A percentile compares a stretch with the other conserved stretches of the same genome.
phyloP scores from a whole-genome alignment of 2,797 vertebrate genomes.

The Menidia menidia region DNA sequence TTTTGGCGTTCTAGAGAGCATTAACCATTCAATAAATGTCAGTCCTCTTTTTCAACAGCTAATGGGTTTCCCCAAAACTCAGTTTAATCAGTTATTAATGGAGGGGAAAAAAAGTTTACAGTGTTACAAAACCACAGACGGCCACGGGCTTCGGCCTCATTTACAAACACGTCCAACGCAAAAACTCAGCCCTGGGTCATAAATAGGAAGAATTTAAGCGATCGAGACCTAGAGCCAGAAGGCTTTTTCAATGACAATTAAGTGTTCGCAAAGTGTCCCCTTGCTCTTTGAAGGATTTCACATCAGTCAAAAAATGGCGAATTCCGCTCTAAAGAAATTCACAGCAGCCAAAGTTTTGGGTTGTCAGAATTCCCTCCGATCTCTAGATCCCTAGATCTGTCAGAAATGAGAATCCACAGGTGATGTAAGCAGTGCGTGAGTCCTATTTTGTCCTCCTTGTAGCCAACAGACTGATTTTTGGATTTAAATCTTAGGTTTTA shows the following conservation, averaged over 20 bases:
- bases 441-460: neutral
- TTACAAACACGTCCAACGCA: neutral
- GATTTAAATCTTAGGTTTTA: constrained; percentile 2
- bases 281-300: constrained; percentile 31
- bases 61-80: neutral
- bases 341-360: constrained; percentile 31
- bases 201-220: neutral
- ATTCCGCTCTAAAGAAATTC: constrained; percentile 58
- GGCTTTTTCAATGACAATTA: neutral
- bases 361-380: constrained; percentile 27
- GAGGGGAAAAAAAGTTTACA: constrained; percentile 1
- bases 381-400: constrained; percentile 15
- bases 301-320: constrained; percentile 74
- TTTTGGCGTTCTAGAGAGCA: no score
- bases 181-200: neutral
- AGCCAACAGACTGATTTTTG: neutral
- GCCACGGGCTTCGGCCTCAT: constrained; percentile 9
- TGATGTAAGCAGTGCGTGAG: neutral
- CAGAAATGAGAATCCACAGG: constrained; percentile 10
- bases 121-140: constrained; percentile 22
- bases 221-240: neutral
- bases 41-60: neutral
- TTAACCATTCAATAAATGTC: neutral
- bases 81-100: neutral
- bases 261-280: constrained; percentile 11